Conservation (phyloP, 2,888 invertebrate species). For the Cactoblastis cactorum region DNA sequence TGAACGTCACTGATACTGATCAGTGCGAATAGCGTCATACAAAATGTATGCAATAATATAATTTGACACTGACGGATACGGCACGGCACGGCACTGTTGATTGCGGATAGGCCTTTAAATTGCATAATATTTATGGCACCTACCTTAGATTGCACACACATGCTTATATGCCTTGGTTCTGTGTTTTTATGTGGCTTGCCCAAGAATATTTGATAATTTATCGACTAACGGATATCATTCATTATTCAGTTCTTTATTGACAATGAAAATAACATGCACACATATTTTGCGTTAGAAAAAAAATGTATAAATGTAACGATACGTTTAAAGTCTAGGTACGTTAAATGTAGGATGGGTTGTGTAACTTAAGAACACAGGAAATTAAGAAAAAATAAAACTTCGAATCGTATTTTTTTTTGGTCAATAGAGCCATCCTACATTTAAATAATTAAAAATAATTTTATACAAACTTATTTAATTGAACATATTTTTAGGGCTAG, state of each 20-base stretch:
- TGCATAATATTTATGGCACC: background rate
- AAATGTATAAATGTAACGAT: conserved; percentile 4
- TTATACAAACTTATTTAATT: background rate
- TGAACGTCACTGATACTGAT: too few relatives aligned
- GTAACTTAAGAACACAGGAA: background rate
- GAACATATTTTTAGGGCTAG: background rate
- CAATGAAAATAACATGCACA: background rate
- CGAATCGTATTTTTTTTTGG: background rate
- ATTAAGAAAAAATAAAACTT: background rate
- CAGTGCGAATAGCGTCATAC: too few relatives aligned
- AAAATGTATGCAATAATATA: too few relatives aligned
- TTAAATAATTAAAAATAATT: background rate
- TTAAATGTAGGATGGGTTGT: background rate
- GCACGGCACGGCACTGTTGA: too few relatives aligned
- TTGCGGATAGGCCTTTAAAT: too few relatives aligned
- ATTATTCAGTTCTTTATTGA: background rate
- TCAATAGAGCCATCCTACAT: background rate
- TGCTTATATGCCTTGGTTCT: background rate
- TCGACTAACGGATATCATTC: background rate
- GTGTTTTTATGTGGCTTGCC: background rate
- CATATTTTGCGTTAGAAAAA: background rate
- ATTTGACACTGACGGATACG: too few relatives aligned
- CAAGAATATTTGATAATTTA: background rate
- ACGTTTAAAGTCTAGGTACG: background rate
- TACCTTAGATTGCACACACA: background rate